Evolutionary conservation across 1,140 invertebrate species (phyloP).

Genomic region (Formica exsecta): DNA sequence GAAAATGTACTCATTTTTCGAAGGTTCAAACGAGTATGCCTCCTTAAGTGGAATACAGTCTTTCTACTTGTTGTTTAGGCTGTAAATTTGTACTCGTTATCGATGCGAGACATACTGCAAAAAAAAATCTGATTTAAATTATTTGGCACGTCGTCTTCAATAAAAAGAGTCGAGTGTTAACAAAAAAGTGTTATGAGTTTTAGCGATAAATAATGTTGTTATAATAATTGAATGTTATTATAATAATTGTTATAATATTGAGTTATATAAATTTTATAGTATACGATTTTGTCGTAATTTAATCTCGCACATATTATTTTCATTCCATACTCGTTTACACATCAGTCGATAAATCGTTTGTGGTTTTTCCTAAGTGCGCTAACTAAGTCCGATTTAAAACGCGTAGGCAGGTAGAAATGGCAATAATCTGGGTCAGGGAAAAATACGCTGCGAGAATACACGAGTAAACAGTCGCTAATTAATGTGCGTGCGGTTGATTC

Average conservation of each 20-base stretch:
- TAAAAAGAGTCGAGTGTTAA: neutral
- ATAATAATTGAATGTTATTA: neutral
- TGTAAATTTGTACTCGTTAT: neutral
- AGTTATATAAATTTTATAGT: neutral
- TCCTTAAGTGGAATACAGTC: neutral
- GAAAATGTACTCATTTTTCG: too few species aligned
- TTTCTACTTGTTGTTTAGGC: neutral
- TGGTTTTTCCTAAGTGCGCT: neutral
- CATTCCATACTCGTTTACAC: neutral
- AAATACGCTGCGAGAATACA: slow-evolving; percentile 66
- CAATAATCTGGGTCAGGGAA: slow-evolving; percentile 76
- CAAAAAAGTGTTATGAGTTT: neutral
- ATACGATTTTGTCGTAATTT: neutral
- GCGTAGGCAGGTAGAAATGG: slow-evolving; percentile 65
- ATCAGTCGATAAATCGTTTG: neutral
- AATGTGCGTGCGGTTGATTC: slow-evolving; percentile 54
- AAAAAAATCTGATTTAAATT: neutral
- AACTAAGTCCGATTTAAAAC: neutral
- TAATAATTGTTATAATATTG: neutral
- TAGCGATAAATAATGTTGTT: neutral
- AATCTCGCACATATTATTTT: neutral
- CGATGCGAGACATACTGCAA: neutral
- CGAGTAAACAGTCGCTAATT: slow-evolving; percentile 68
- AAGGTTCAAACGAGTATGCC: too few species aligned
- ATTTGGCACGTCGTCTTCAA: neutral